Percentiles rank a stretch among this genome's conserved stretches.
phyloP scores from a whole-genome alignment of 2,113 vertebrate species.

The Rhinogobius similis region DNA sequence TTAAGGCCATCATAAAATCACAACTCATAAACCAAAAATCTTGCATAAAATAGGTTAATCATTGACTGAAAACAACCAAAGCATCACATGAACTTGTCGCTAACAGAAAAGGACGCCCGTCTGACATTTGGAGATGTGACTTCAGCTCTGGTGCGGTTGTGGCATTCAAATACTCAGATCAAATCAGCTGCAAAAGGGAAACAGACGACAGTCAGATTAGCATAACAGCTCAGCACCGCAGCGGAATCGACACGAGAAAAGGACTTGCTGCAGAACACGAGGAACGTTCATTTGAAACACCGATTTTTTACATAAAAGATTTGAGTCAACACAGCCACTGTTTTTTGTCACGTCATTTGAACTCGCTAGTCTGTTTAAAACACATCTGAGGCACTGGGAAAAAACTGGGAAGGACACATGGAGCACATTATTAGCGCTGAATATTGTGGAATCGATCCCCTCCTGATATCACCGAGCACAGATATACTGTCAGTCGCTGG shows the following conservation, averaged over 20 bases:
- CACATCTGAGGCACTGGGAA: too few species aligned
- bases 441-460: too few species aligned
- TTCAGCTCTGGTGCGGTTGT: not conserved
- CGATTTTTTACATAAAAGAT: too few species aligned
- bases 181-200: not conserved
- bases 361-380: too few species aligned
- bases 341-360: too few species aligned
- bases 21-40: not conserved
- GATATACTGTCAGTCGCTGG: too few species aligned
- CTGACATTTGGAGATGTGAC: not conserved
- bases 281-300: too few species aligned
- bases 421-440: too few species aligned
- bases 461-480: too few species aligned
- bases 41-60: not conserved
- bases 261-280: not conserved
- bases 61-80: not conserved
- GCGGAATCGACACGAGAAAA: not conserved
- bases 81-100: not conserved
- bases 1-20: not conserved
- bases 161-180: slow-evolving; percentile 3
- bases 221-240: not conserved
- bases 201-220: not conserved
- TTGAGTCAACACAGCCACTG: too few species aligned
- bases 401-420: too few species aligned
- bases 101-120: not conserved